Evolutionary conservation across 2,888 invertebrate genomes (phyloP), one percentile per base, ranked within the genome.

Genomic region (Euproctis similis): DNA sequence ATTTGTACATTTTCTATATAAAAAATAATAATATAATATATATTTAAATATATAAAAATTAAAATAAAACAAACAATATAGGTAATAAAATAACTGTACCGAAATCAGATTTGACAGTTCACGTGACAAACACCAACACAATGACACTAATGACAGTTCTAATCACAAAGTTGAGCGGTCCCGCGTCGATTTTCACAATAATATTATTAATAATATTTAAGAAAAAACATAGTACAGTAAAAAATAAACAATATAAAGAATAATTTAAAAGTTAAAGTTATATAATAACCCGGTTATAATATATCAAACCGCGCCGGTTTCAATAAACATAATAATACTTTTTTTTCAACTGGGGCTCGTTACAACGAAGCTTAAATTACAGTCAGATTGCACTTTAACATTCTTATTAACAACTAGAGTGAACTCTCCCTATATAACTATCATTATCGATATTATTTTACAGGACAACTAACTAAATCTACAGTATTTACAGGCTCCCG

Each of bases 251-350:
- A 75, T 68, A n/a, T n/a, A n/a, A n/a, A n/a, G n/a, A 61, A 81
- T 80, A 81, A 81, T 81, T 81, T 80, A 80, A 75, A 68, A 68
- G 60, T 74, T 71, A 68, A 78, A 74, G 76, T 78, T 75, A 73
- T 46, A 49, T 75, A n/a, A n/a, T n/a, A 80, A 82, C 75, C 82
- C 77, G 74, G 80, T 81, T 63, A 76, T 74, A 78, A 82, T 82
- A 84, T 82, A 78, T 84, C 61, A 71, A 80, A 82, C 82, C 82
- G 74, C 63, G 56, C 61, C 74, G 84, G 84, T 81, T 76, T 64
- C 70, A 52, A 80, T 82, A 82, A 82, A 81, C 77, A 77, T 82
- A 84, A 81, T 84, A 84, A 84, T 84, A 84, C 84, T 84, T 80
- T n/a, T n/a, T n/a, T n/a, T 78, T 78, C 65, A 80, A 82, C 80